Evolutionary conservation across 1,140 invertebrate genomes (phyloP).

Genomic region (Apis cerana): DNA sequence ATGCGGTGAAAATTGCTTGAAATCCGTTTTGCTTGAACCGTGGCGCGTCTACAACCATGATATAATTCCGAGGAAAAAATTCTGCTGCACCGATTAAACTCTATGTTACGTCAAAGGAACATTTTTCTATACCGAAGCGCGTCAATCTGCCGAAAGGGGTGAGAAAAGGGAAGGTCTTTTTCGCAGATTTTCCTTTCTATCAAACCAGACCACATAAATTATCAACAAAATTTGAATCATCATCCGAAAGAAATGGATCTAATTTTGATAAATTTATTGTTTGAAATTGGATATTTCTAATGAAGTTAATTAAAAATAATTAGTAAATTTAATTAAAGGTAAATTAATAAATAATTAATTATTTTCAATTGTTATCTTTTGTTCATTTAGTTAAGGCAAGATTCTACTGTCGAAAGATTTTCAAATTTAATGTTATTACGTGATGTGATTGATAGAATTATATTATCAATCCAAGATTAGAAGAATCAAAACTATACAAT

Average conservation of each 20-base stretch:
- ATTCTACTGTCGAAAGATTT: too few species aligned
- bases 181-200: neutral
- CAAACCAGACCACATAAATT: neutral
- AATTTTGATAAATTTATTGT: too few species aligned
- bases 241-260: neutral
- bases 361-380: too few species aligned
- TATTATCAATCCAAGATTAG: too few species aligned
- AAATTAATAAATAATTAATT: too few species aligned
- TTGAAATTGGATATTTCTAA: neutral
- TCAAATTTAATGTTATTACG: too few species aligned
- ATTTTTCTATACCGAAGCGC: constrained; percentile 13
- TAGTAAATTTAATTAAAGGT: too few species aligned
- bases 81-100: constrained; percentile 43
- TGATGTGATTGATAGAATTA: too few species aligned
- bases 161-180: neutral
- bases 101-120: constrained; percentile 33
- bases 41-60: constrained; percentile 19
- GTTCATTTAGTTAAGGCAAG: too few species aligned
- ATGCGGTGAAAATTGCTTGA: constrained; percentile 50
- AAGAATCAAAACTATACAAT: too few species aligned
- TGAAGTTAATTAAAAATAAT: too few species aligned
- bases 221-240: neutral
- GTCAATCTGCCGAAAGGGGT: neutral
- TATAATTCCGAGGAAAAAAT: constrained; percentile 38
- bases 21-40: constrained; percentile 48